Percentiles rank a stretch among this genome's conserved stretches.
phyloP scores from a whole-genome alignment of 2,797 vertebrate species.

The Bryconaethiops microstoma region DNA sequence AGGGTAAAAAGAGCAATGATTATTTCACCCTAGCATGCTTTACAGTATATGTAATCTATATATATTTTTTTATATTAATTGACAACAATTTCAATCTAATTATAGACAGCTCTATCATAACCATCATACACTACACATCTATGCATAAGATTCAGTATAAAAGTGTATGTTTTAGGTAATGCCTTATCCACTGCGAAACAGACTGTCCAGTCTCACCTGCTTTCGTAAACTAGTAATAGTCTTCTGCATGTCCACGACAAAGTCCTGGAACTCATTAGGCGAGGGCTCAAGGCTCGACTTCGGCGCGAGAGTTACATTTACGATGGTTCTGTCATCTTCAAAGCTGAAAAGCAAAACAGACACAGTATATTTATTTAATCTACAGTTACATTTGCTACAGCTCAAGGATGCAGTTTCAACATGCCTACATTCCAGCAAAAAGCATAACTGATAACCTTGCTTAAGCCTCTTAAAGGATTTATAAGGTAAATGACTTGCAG shows the following conservation, averaged over 20 bases:
- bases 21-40: no score
- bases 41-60: no score
- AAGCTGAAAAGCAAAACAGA: slow-evolving; percentile 66
- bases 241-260: slow-evolving; percentile 93
- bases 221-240: slow-evolving; percentile 93
- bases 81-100: no score
- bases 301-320: slow-evolving; percentile 73
- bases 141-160: not conserved
- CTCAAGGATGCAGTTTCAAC: not conserved
- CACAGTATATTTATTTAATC: not conserved
- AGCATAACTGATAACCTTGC: not conserved
- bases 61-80: no score
- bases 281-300: slow-evolving; percentile 71
- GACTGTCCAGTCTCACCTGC: slow-evolving; percentile 76
- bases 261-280: slow-evolving; percentile 90
- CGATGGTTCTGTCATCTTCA: slow-evolving; percentile 56
- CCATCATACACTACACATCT: no score
- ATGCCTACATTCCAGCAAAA: not conserved
- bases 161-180: not conserved
- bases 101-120: no score
- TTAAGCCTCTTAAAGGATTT: not conserved
- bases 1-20: no score
- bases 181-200: not conserved
- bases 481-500: not conserved
- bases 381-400: not conserved